Percentiles rank a stretch among this genome's conserved stretches.
Conservation (phyloP, 2,888 invertebrate species). For the Elmis aenea region DNA sequence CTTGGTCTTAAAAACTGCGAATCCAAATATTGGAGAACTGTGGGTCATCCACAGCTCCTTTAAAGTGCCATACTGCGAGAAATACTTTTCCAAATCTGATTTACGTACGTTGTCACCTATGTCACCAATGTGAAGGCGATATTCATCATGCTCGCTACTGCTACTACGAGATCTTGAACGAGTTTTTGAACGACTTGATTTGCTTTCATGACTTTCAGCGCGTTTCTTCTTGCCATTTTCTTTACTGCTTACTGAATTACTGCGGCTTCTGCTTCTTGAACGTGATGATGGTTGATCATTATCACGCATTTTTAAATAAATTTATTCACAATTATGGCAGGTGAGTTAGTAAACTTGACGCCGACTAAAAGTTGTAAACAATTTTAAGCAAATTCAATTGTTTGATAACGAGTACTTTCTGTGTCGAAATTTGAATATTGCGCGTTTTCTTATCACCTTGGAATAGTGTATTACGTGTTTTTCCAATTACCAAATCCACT, state of each 20-base stretch:
- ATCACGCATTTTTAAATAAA: constrained; percentile 35
- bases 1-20: constrained; percentile 53
- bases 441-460: no score
- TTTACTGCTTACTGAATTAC: constrained; percentile 38
- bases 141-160: constrained; percentile 44
- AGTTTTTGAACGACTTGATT: constrained; percentile 34
- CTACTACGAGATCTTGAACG: constrained; percentile 43
- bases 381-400: no score
- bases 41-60: constrained; percentile 56
- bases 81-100: constrained; percentile 51
- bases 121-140: constrained; percentile 51
- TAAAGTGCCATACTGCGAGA: constrained; percentile 51
- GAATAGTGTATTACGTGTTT: no score
- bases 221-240: constrained; percentile 27
- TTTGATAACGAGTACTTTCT: no score
- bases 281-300: constrained; percentile 36
- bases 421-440: no score
- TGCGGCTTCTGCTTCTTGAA: constrained; percentile 36
- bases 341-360: no score
- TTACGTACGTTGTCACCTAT: constrained; percentile 51
- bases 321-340: no score
- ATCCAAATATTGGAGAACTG: constrained; percentile 58
- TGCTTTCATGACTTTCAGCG: constrained; percentile 28
- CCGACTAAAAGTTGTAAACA: no score
- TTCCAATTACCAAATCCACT: no score